Evolutionary conservation across 2,888 invertebrate genomes (phyloP), one percentile per base, ranked within the genome.

Genomic region (Anorthoa munda): DNA sequence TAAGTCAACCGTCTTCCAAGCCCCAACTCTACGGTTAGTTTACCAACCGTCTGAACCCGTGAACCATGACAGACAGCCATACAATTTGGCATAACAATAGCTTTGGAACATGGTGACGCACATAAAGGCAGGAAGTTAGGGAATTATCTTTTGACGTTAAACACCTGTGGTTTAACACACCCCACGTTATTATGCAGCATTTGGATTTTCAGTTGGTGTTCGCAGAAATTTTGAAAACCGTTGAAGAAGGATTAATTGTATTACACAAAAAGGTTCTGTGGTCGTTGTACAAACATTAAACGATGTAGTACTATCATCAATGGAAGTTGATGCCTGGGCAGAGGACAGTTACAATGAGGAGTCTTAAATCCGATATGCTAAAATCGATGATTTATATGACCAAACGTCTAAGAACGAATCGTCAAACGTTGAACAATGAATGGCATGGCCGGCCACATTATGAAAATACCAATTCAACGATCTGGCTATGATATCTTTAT

Each of bases 111-210:
- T 58, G 71, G 78, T 78, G 73, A 73, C 80, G 73, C 73, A 75
- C 74, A 86, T 86, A 86, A 86, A 82, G 86, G 79, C 86, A 86
- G 86, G 86, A 86, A 84, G 75, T 75, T 56, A 55, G 67, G 66
- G 66, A 77, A 82, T 84, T 82, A 84, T 72, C 75, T 80, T 82
- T 73, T 72, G 73, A 78, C 72, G 75, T 63, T 69, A 70, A 75
- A 72, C 82, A 82, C 82, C 83, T 82, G 83, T 82, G 82, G 82
- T 82, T 82, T 64, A 58, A 70, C 50, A n/a, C 59, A 71, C 77
- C 58, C 77, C 18, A 23, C 46, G 18, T 45, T 70, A 55, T 72
- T 68, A 65, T 60, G 18, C 26, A 66, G 51, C 72, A 78, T 72
- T 77, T 78, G 60, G 59, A 0, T 66, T 63, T 63, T 51, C 64